Conservation (phyloP, 2,888 invertebrate species). For the Sinodicranocentrus sp. region DNA sequence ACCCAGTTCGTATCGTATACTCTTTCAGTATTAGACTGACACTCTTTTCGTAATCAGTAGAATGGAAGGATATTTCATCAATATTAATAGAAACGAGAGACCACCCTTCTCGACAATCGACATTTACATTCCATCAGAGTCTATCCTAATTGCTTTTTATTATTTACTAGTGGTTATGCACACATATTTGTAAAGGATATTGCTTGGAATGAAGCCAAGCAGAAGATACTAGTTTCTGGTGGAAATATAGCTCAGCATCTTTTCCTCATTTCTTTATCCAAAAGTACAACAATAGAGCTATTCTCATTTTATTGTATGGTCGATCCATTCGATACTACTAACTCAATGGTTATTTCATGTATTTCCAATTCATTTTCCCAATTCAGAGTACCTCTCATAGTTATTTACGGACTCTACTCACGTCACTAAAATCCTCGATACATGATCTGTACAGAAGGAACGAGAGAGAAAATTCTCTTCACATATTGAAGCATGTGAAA, state of each 20-base stretch:
- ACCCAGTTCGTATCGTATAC: too few relatives aligned
- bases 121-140: not conserved
- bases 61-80: too few relatives aligned
- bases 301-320: conserved; percentile 51
- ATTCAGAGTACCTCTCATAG: not conserved
- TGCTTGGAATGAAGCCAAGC: not conserved
- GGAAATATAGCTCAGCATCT: not conserved
- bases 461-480: not conserved
- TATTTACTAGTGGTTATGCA: conserved; percentile 17
- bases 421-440: conserved; percentile 50
- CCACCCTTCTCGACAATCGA: not conserved
- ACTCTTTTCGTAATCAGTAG: too few relatives aligned
- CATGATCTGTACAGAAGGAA: conserved; percentile 50
- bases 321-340: conserved; percentile 42
- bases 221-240: not conserved
- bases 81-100: too few relatives aligned
- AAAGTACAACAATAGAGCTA: conserved; percentile 23
- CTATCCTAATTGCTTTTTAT: conserved; percentile 34
- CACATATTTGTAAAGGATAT: too few relatives aligned
- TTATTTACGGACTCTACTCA: conserved; percentile 45
- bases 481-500: not conserved
- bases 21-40: too few relatives aligned
- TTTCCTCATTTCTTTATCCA: conserved; percentile 8
- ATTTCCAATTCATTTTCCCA: conserved; percentile 58
- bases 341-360: conserved; percentile 54